Base-by-base conservation (phyloP, 30 jellyfish, hydroid and myxozoan genomes). In the Rhopilema esculentum region DNA sequence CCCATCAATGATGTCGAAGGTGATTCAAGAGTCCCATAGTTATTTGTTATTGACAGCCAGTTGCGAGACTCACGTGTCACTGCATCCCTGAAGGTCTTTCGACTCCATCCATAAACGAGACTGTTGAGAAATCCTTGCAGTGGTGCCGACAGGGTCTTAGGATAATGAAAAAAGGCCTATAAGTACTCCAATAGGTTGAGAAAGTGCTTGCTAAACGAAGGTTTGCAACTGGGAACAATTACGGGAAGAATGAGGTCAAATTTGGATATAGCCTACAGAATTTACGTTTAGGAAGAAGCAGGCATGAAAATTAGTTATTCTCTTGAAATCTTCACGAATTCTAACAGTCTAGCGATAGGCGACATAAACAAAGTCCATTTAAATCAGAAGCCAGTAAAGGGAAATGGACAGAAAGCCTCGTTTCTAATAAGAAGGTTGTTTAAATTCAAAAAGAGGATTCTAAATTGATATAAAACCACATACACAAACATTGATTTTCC, bases 111-210 rank as follows among this genome's bases (percentile, higher is more conserved):
- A 52, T 93, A 93, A 31, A 93, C 98, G 28, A 93, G 70, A 85
- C 96, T 88, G 97, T 93, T 93, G 50, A 93, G 85, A 68, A 88
- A 93, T 4, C 98, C 98, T 80, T 93, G 98, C 33, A 93, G 88
- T 19, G 98, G 98, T 23, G 98, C 97, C 20, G 96, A 30, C 15
- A 93, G 84, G 1, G 98, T 97, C 98, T 93, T 79, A 1, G 0
- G 26, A 70, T 51, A 51, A 66, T 22, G 64, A 75, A 0, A 40
- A 7, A 61, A 24, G 27, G 26, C n/a, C 40, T 32, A n/a, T 21
- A 0, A 0, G 73, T 0, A 27, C 1, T n/a, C 19, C 48, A 20
- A 67, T 0, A 67, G 29, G 20, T 0, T 27, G 29, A 22, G 24
- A n/a, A 67, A 67, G 18, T 16, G 27, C 16, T 27, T 8, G 12